phyloP scores from a whole-genome alignment of 2,797 vertebrate species.

The Champsocephalus esox region DNA sequence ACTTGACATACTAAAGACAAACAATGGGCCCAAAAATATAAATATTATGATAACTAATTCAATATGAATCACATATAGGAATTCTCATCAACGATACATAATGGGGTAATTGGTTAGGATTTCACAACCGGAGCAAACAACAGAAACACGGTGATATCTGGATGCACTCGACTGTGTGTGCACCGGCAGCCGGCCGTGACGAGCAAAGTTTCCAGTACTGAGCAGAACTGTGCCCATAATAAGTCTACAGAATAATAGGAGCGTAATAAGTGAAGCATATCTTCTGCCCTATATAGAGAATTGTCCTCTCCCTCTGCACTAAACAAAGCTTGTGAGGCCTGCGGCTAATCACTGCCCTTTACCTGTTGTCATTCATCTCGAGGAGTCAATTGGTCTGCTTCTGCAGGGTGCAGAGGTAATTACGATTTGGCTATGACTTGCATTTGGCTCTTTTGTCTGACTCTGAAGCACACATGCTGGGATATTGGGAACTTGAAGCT shows the following conservation, averaged over 20 bases:
- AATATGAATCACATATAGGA: constrained; percentile 18
- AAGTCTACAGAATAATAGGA: constrained; percentile 60
- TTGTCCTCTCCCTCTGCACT: constrained; percentile 55
- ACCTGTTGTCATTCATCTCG: constrained; percentile 79
- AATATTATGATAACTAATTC: constrained; percentile 19
- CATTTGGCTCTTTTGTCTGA: constrained; percentile 74
- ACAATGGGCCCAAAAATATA: constrained; percentile 8
- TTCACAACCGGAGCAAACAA: constrained; percentile 21
- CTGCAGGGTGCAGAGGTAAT: constrained; percentile 79
- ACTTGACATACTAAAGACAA: constrained; percentile 9
- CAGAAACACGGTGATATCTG: constrained; percentile 23
- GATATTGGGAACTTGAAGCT: constrained; percentile 68
- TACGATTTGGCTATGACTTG: constrained; percentile 79
- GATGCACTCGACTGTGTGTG: constrained; percentile 15
- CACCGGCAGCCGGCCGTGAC: constrained; percentile 12
- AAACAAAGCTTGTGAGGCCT: constrained; percentile 73
- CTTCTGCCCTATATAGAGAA: constrained; percentile 71
- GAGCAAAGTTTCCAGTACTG: constrained; percentile 39
- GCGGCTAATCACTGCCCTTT: constrained; percentile 78
- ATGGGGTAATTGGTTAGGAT: constrained; percentile 16
- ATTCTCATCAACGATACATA: constrained; percentile 18
- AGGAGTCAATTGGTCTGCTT: constrained; percentile 79
- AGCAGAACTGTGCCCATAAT: constrained; percentile 50
- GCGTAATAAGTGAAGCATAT: constrained; percentile 73
- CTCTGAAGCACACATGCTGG: constrained; percentile 53